phyloP scores from a whole-genome alignment of 2,113 vertebrate genomes.

The Labrus mixtus region DNA sequence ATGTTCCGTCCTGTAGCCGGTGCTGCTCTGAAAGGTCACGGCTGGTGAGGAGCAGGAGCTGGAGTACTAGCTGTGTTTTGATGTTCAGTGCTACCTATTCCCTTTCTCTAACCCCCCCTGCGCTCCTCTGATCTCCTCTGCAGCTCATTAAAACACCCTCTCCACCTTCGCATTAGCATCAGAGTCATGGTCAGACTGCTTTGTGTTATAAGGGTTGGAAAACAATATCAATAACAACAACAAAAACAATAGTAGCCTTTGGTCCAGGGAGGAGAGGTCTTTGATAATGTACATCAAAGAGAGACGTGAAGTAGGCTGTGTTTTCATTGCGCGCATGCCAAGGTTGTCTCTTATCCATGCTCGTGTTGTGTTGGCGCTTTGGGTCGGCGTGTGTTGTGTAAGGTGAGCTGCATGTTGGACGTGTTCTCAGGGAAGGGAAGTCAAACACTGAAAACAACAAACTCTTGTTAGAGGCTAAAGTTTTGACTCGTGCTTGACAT shows the following conservation, averaged over 20 bases:
- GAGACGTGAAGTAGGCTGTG: conserved; percentile 69
- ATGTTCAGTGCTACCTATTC: conserved; percentile 77
- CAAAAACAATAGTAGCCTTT: conserved; percentile 87
- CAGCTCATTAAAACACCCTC: conserved; percentile 84
- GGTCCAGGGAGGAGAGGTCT: conserved; percentile 78
- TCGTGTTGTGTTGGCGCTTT: conserved; percentile 18
- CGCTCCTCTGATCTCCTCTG: conserved; percentile 78
- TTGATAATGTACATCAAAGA: conserved; percentile 83
- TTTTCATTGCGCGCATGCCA: conserved; percentile 70
- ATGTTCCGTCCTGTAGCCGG: conserved; percentile 28
- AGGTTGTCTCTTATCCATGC: conserved; percentile 76
- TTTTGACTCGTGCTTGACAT: conserved; percentile 3
- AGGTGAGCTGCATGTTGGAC: conserved; percentile 59
- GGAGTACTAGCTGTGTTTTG: conserved; percentile 68
- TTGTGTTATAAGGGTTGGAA: conserved; percentile 81
- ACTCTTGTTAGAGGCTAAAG: conserved; percentile 31
- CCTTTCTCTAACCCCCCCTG: conserved; percentile 58
- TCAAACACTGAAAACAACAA: conserved; percentile 46
- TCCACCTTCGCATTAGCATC: conserved; percentile 85
- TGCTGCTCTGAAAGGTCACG: conserved; percentile 66
- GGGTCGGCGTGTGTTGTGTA: conserved; percentile 15
- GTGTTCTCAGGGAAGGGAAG: conserved; percentile 33
- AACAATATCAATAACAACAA: conserved; percentile 87
- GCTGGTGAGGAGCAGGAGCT: conserved; percentile 62
- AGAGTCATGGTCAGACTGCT: conserved; percentile 88